These are phyloP conservation scores for Lampris megalopsis DNA, from an alignment of 2,113 vertebrate genomes.

Conservation along the genomic window DNA sequence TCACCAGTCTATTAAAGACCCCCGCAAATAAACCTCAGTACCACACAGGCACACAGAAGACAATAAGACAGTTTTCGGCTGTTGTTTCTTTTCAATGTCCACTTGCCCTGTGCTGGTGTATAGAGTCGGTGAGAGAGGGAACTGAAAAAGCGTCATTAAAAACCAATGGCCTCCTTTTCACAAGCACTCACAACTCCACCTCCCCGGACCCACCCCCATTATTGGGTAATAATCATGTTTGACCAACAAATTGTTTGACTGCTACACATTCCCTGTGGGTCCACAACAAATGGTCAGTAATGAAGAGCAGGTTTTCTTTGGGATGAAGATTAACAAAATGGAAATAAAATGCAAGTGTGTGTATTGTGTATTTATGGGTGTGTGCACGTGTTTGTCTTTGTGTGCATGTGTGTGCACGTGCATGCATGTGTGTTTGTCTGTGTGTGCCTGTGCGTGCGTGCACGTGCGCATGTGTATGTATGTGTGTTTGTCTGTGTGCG, in stretches of 20 bases:
- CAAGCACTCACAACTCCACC: not conserved
- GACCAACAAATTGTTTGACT: slow-evolving; percentile 59
- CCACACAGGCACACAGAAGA: slow-evolving; percentile 56
- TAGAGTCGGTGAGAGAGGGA: slow-evolving; percentile 28
- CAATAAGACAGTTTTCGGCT: slow-evolving; percentile 42
- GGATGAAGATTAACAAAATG: slow-evolving; percentile 2
- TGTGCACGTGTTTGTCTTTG: not conserved
- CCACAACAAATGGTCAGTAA: slow-evolving; percentile 70
- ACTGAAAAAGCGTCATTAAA: slow-evolving; percentile 72
- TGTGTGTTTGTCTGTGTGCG: not conserved
- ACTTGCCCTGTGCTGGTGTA: slow-evolving; percentile 10
- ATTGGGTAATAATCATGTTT: slow-evolving; percentile 55
- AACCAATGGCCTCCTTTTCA: slow-evolving; percentile 63
- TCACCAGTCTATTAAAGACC: slow-evolving; percentile 49
- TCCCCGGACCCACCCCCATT: slow-evolving; percentile 14
- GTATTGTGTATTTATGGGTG: not conserved
- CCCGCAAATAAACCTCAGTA: slow-evolving; percentile 64
- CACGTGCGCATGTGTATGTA: too few species aligned
- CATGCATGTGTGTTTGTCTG: too few species aligned
- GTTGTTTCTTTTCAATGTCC: slow-evolving; percentile 41
- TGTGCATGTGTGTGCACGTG: too few species aligned
- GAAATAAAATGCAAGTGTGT: not conserved
- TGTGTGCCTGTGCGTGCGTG: too few species aligned
- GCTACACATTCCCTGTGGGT: slow-evolving; percentile 50
- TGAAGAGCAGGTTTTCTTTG: slow-evolving; percentile 48